Base-by-base conservation (phyloP, 2,113 vertebrate genomes). In the Erythrocercus mccallii region DNA sequence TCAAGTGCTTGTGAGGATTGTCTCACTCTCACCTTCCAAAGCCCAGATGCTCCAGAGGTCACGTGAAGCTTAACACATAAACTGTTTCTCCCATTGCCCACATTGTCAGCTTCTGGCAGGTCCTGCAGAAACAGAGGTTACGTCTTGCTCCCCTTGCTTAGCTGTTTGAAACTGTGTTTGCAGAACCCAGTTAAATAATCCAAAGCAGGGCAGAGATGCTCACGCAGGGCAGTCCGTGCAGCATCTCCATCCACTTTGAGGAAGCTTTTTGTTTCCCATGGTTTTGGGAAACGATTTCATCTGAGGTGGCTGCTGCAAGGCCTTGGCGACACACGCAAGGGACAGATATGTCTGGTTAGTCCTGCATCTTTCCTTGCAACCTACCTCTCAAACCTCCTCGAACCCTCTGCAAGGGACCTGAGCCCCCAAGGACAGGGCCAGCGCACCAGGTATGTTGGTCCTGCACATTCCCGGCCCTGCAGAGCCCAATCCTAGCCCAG, bases 401-500 rank as follows among this genome's bases (percentile, higher is more conserved):
- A 76, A 77, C 37, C 9, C n/a, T 21, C 2, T 0, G 0, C 1
- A 5, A 44, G 6, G 4, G 11, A 37, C 62, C 40, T 6, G 3
- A 72, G 53, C 4, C 4, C 3, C 8, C 28, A 21, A 35, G 8
- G 3, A 17, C 24, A 65, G 21, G 21, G 24, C 35, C 20, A 22
- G 25, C 21, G 23, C 42, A 48, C 6, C 50, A 66, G 60, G 42
- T 31, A 15, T 28, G 30, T 22, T n/a, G 65, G 60, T 71, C 18
- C 65, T 40, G 35, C 73, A 28, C 2, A 7, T 16, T 19, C 14
- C 31, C 5, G 5, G 53, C 35, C 86, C 56, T 24, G 28, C 38
- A 53, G 50, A 84, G n/a, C 37, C 62, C 51, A 81, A 0, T 31
- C 6, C 47, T 42, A 27, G 15, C 31, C 47, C 74, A 66, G 23